phyloP scores from a whole-genome alignment of 2,888 invertebrate genomes.

The Meloe dianella region DNA sequence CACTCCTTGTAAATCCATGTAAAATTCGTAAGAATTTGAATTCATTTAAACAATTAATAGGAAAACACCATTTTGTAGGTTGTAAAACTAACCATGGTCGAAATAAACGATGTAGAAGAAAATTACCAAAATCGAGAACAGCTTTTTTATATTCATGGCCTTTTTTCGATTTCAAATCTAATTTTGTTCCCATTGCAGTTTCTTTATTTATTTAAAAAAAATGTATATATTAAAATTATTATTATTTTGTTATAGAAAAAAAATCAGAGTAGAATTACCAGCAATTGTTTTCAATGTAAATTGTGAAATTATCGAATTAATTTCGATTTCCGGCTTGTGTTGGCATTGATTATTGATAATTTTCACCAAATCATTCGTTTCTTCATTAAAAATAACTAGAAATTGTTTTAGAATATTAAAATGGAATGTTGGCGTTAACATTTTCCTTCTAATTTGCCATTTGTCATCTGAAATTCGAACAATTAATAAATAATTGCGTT shows the following conservation, averaged over 20 bases:
- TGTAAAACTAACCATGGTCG: conserved; percentile 13
- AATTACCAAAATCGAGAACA: conserved; percentile 13
- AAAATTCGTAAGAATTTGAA: conserved; percentile 13
- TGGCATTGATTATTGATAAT: conserved; percentile 6
- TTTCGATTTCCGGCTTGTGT: conserved; percentile 3
- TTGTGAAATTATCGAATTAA: conserved; percentile 14
- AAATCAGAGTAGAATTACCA: neutral
- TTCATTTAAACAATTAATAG: conserved; percentile 6
- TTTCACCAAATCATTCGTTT: conserved; percentile 37
- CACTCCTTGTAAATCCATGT: conserved; percentile 28
- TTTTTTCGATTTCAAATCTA: conserved; percentile 27
- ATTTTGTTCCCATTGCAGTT: conserved; percentile 34
- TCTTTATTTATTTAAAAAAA: conserved; percentile 21
- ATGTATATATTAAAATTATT: neutral
- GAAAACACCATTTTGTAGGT: conserved; percentile 17
- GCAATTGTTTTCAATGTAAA: conserved; percentile 23
- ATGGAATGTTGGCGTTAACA: conserved; percentile 46
- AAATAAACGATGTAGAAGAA: conserved; percentile 15
- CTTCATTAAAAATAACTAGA: conserved; percentile 39
- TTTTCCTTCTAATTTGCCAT: conserved; percentile 43
- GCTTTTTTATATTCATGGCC: conserved; percentile 19
- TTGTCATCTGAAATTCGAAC: conserved; percentile 31
- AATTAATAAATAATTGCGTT: too few relatives aligned
- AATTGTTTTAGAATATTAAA: conserved; percentile 44
- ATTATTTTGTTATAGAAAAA: neutral